Evolutionary conservation across 2,797 vertebrate species (phyloP).

Genomic region (Melanotaenia parkinsoni): DNA sequence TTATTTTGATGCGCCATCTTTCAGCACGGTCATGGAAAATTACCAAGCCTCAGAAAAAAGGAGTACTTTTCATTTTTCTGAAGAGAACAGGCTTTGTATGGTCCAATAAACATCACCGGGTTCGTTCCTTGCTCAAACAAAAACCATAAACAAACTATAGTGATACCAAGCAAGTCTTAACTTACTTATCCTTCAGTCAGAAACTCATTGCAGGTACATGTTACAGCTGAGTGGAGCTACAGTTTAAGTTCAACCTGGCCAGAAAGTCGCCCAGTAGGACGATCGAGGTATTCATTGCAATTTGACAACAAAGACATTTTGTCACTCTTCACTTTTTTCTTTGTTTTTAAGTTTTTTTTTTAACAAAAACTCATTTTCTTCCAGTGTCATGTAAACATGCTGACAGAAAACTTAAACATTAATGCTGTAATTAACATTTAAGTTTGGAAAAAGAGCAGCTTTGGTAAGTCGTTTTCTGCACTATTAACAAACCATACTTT

Average conservation of each 20-base stretch:
- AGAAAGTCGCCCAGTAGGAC: no score
- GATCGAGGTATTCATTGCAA: no score
- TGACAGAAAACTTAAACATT: not conserved
- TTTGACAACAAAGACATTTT: no score
- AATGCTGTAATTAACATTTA: not conserved
- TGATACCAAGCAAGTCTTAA: not conserved
- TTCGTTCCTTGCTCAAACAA: not conserved
- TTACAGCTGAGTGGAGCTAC: no score
- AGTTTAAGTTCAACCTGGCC: no score
- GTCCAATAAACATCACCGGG: not conserved
- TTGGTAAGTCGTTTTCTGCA: not conserved
- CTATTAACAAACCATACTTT: not conserved
- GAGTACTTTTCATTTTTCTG: not conserved
- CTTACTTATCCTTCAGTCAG: no score
- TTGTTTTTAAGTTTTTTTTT: no score
- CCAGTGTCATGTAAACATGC: not conserved
- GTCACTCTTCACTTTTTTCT: no score
- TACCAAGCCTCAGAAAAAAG: not conserved
- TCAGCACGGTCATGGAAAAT: constrained; percentile 19
- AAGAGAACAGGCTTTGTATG: not conserved
- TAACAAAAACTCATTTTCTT: not conserved
- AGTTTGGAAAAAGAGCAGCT: not conserved
- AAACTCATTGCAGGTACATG: no score
- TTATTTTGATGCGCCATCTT: constrained; percentile 36
- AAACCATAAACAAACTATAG: not conserved